These are phyloP conservation scores for Tachyglossus aculeatus DNA, from an alignment of 2,797 vertebrate genomes.

Conservation along the genomic window DNA sequence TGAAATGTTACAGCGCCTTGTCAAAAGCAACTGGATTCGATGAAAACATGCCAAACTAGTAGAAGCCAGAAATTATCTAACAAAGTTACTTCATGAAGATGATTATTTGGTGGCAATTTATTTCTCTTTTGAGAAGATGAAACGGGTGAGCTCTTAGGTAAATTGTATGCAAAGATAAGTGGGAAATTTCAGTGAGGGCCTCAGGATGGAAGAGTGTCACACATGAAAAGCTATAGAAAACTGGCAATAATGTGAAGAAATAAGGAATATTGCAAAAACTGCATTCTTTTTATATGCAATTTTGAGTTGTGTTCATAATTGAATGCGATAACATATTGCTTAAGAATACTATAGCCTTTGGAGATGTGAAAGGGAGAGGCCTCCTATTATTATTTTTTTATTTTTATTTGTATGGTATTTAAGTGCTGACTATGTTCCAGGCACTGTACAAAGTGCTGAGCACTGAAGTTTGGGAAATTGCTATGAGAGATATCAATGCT, in stretches of 20 bases:
- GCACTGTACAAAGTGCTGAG: no score
- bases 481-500: no score
- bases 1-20: neutral
- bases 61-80: neutral
- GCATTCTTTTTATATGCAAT: neutral
- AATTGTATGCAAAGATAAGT: slow-evolving; percentile 9
- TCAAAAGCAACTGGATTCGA: neutral
- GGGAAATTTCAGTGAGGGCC: neutral
- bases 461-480: no score
- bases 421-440: no score
- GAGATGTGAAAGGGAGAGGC: slow-evolving; percentile 1
- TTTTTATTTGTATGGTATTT: no score
- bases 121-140: slow-evolving; percentile 6
- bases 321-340: neutral
- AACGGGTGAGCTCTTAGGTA: neutral
- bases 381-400: no score
- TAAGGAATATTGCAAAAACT: neutral
- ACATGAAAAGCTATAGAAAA: neutral
- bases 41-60: neutral
- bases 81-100: neutral
- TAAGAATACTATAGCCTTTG: neutral
- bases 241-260: neutral
- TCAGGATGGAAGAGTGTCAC: neutral
- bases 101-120: neutral
- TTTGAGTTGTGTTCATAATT: neutral